Conservation (phyloP, 2,888 invertebrate species). For the Metopia argyrocephala region DNA sequence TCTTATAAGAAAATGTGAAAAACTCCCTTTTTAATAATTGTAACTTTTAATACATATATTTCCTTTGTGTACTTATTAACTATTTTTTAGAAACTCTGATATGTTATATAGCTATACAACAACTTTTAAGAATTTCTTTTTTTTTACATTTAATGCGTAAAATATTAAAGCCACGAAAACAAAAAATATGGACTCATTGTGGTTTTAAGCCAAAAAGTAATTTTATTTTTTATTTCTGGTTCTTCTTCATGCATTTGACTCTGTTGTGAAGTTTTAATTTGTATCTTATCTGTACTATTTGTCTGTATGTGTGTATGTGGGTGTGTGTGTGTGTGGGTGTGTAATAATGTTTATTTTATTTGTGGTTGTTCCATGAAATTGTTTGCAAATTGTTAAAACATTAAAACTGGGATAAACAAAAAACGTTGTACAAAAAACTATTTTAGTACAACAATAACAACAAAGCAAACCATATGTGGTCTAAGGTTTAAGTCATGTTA, state of each 20-base stretch:
- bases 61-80: too few relatives aligned
- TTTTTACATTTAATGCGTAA: background rate
- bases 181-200: background rate
- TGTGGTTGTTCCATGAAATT: slow-evolving; percentile 48
- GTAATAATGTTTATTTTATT: slow-evolving; percentile 34
- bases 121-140: slow-evolving; percentile 2
- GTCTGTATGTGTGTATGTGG: background rate
- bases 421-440: background rate
- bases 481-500: slow-evolving; percentile 9
- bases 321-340: slow-evolving; percentile 10
- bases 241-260: background rate
- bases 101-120: too few relatives aligned
- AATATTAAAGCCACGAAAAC: background rate
- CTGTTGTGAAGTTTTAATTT: slow-evolving; percentile 3
- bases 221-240: slow-evolving; percentile 12
- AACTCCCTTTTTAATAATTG: too few relatives aligned
- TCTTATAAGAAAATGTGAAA: too few relatives aligned
- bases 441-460: background rate
- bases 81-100: too few relatives aligned
- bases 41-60: too few relatives aligned
- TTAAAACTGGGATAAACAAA: slow-evolving; percentile 1
- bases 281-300: background rate
- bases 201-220: slow-evolving; percentile 13
- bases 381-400: slow-evolving; percentile 53
- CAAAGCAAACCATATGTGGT: slow-evolving; percentile 19